phyloP scores from a whole-genome alignment of 2,888 invertebrate species.

The Apodemia hepburni region DNA sequence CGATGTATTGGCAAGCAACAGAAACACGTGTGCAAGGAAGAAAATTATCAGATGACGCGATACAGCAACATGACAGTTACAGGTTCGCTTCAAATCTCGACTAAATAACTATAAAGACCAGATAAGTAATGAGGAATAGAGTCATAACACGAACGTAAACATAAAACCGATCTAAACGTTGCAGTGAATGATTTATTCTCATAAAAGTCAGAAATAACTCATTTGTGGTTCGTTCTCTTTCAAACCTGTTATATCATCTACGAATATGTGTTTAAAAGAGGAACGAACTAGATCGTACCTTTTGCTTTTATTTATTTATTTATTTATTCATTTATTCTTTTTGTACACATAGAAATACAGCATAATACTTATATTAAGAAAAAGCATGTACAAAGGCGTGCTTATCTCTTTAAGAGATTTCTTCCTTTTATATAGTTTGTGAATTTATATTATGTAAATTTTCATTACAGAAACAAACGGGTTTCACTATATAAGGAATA shows the following conservation, averaged over 20 bases:
- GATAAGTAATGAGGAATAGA: slow-evolving; percentile 14
- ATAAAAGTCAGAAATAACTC: slow-evolving; percentile 16
- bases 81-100: slow-evolving; percentile 2
- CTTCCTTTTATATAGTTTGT: not conserved
- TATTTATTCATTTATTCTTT: too few relatives aligned
- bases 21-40: slow-evolving; percentile 42
- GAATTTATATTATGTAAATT: too few relatives aligned
- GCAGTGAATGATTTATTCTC: slow-evolving; percentile 13
- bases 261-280: slow-evolving; percentile 1
- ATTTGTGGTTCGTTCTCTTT: slow-evolving; percentile 12
- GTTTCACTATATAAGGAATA: too few relatives aligned
- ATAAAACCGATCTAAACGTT: slow-evolving; percentile 12
- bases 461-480: too few relatives aligned
- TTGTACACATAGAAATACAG: too few relatives aligned
- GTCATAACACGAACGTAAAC: slow-evolving; percentile 12
- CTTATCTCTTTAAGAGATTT: too few relatives aligned
- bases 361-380: too few relatives aligned
- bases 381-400: too few relatives aligned
- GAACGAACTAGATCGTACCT: not conserved
- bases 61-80: slow-evolving; percentile 2
- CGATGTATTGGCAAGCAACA: slow-evolving; percentile 68
- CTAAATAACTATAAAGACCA: slow-evolving; percentile 12
- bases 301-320: too few relatives aligned
- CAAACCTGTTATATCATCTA: not conserved
- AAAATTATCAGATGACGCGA: slow-evolving; percentile 36